phyloP scores from a whole-genome alignment of 2,888 invertebrate species.

The Lordiphosa andalusiaca region DNA sequence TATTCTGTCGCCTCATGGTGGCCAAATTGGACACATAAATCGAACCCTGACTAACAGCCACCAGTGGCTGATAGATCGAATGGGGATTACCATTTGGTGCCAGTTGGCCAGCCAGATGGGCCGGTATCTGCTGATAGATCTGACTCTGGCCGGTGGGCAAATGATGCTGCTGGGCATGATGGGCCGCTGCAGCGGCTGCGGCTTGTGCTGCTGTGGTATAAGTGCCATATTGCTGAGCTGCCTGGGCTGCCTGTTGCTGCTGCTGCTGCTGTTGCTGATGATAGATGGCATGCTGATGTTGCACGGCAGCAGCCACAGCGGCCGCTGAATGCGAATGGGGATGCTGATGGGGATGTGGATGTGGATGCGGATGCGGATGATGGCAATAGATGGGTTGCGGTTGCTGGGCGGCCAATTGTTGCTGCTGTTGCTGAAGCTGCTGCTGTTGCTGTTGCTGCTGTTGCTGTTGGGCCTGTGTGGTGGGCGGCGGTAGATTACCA shows the following conservation, averaged over 20 bases:
- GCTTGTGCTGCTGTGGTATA: conserved; percentile 64
- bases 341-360: conserved; percentile 78
- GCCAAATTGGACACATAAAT: conserved; percentile 79
- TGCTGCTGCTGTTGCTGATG: conserved; percentile 78
- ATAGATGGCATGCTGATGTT: conserved; percentile 82
- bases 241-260: conserved; percentile 64
- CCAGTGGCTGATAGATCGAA: conserved; percentile 78
- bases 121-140: conserved; percentile 80
- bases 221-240: conserved; percentile 77
- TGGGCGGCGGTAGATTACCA: conserved; percentile 67
- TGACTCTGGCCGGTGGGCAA: conserved; percentile 77
- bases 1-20: conserved; percentile 78
- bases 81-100: conserved; percentile 77
- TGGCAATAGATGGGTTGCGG: conserved; percentile 80
- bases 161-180: conserved; percentile 74
- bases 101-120: conserved; percentile 70
- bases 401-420: conserved; percentile 58
- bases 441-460: conserved; percentile 48
- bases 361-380: conserved; percentile 80
- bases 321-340: conserved; percentile 79
- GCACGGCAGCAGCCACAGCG: conserved; percentile 81
- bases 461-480: conserved; percentile 75
- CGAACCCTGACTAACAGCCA: conserved; percentile 75
- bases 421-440: conserved; percentile 70
- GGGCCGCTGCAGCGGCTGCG: conserved; percentile 44